Conservation (phyloP, 2,888 invertebrate genomes). For the Rhingia rostrata region DNA sequence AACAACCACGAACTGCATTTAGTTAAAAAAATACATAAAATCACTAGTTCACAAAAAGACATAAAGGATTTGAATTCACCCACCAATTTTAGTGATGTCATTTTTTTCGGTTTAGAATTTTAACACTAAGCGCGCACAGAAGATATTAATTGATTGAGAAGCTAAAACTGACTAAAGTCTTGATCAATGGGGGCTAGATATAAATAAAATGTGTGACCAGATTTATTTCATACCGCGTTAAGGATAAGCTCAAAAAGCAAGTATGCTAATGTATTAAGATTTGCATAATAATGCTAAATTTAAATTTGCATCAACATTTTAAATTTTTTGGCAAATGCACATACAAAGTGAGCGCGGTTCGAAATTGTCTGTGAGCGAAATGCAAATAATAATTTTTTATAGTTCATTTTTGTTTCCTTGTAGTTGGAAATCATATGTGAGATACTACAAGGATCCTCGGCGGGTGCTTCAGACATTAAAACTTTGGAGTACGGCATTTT, state of each 20-base stretch:
- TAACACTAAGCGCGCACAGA: slow-evolving; percentile 37
- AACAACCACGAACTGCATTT: slow-evolving; percentile 56
- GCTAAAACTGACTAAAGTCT: slow-evolving; percentile 62
- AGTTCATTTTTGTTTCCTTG: too few relatives aligned
- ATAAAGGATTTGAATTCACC: background rate
- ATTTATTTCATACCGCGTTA: background rate
- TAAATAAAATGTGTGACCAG: slow-evolving; percentile 24
- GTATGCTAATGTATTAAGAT: too few relatives aligned
- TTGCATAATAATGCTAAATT: too few relatives aligned
- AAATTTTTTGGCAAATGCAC: too few relatives aligned
- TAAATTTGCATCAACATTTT: too few relatives aligned
- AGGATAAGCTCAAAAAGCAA: background rate
- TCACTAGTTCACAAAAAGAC: background rate
- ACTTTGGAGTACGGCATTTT: too few relatives aligned
- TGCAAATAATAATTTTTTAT: too few relatives aligned
- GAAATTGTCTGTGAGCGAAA: too few relatives aligned
- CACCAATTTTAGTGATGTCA: slow-evolving; percentile 9
- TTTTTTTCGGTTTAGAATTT: background rate
- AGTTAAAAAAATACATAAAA: background rate
- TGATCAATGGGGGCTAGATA: slow-evolving; percentile 44
- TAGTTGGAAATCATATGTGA: too few relatives aligned
- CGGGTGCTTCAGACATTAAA: too few relatives aligned
- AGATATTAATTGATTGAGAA: slow-evolving; percentile 55
- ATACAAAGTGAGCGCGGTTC: too few relatives aligned
- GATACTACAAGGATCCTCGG: too few relatives aligned